Evolutionary conservation across 2,888 invertebrate species (phyloP), one percentile per base, ranked within the genome.

Genomic region (Phyllotreta cruciferae): DNA sequence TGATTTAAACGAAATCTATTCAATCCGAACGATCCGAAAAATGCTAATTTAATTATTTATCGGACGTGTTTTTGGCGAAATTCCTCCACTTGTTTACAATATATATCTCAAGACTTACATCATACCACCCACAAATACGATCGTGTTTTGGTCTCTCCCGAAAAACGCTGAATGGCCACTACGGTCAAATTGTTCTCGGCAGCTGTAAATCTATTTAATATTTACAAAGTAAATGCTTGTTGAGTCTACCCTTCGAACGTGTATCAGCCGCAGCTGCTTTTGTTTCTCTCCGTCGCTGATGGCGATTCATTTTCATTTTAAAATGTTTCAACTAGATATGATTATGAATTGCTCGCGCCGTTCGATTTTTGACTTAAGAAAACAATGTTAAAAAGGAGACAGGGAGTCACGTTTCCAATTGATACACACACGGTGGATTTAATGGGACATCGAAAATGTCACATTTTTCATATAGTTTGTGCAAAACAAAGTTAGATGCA

Each of bases 181-280:
- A 42, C 7, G 58, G 50, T 58, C 58, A 58, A 50, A 38, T 50
- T 58, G 42, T 50, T 58, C 41, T 50, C 34, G 50, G 38, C 58
- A 58, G 58, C 58, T 58, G 58, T 58, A 58, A 49, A 42, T 45
- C 44, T 44, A 52, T 37, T 52, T 52, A 52, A 52, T 52, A 52
- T 56, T 56, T 56, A 56, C 49, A 50, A 42, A 49, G 58, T 49
- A 58, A 41, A 58, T 39, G 57, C 49, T 58, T 58, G 58, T 58
- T 58, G 58, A 50, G 58, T 58, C 58, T 58, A 58, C 58, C 49
- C 35, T n/a, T 58, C 50, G 39, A 13, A 14, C 24, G 9, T 50
- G 13, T 39, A 41, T 37, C 24, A 47, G 44, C 44, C 11, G 49
- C 58, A 58, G 58, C 58, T 58, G 58, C 37, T 42, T 50, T 58